A percentile compares a stretch with the other conserved stretches of the same genome.
Evolutionary conservation across 2,113 vertebrate species (phyloP).

Genomic region (Taurulus bubalis): DNA sequence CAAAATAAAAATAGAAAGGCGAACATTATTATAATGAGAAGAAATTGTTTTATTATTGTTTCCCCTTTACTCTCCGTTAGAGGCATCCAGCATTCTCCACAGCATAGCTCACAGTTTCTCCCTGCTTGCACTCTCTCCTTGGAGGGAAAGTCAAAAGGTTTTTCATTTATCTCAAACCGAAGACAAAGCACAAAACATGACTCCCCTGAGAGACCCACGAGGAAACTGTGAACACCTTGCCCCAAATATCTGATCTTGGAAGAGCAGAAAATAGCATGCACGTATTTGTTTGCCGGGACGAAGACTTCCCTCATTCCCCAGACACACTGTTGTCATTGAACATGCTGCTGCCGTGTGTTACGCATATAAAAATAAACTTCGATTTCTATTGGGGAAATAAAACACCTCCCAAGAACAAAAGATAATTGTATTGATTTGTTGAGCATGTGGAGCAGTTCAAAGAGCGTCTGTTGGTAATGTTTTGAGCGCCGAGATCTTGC

Average conservation of each 20-base stretch:
- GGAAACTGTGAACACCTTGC: conserved; percentile 82
- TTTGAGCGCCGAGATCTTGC: conserved; percentile 38
- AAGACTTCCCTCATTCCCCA: conserved; percentile 74
- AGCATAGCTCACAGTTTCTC: conserved; percentile 76
- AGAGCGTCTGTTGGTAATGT: conserved; percentile 59
- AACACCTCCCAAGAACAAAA: conserved; percentile 72
- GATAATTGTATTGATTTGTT: conserved; percentile 81
- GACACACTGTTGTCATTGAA: conserved; percentile 80
- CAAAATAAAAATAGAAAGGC: conserved; percentile 74
- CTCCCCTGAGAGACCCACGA: conserved; percentile 76
- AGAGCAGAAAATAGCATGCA: conserved; percentile 80
- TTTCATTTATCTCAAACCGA: conserved; percentile 81
- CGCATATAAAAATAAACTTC: conserved; percentile 78
- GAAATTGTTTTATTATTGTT: conserved; percentile 78
- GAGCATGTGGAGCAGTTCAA: conserved; percentile 58
- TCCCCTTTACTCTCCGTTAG: conserved; percentile 51
- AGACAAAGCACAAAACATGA: conserved; percentile 77
- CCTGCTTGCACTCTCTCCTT: conserved; percentile 73
- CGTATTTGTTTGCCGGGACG: conserved; percentile 79
- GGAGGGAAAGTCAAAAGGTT: conserved; percentile 82
- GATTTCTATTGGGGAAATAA: conserved; percentile 70
- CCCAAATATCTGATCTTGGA: conserved; percentile 84
- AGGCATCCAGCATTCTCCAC: conserved; percentile 63
- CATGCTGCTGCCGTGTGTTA: conserved; percentile 62
- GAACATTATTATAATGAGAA: conserved; percentile 72